Percentiles rank a stretch among this genome's conserved stretches.
These are phyloP conservation scores for Gobio gobio DNA, from an alignment of 2,113 vertebrate species.

Conservation along the genomic window DNA sequence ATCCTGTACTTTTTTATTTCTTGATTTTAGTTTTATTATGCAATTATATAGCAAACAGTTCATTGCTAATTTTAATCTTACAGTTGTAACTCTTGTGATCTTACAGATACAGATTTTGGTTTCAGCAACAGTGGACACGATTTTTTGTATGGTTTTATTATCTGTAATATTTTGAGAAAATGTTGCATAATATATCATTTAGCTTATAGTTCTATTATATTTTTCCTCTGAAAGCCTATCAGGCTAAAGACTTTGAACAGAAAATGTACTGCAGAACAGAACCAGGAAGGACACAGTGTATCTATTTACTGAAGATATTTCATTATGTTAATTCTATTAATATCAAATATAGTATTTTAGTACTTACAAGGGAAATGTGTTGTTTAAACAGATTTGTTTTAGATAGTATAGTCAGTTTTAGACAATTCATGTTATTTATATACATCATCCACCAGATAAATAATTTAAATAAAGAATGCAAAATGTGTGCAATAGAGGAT, in stretches of 20 bases:
- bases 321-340: not conserved
- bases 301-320: not conserved
- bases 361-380: not conserved
- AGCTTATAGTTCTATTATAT: not conserved
- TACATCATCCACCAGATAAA: too few species aligned
- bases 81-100: not conserved
- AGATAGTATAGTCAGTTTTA: too few species aligned
- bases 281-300: too few species aligned
- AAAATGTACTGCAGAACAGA: not conserved
- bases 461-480: too few species aligned
- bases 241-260: not conserved
- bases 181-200: not conserved
- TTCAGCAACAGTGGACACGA: too few species aligned
- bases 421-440: too few species aligned
- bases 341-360: not conserved
- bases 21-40: not conserved
- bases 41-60: not conserved
- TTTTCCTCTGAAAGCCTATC: not conserved
- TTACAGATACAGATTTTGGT: too few species aligned
- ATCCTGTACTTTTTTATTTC: too few species aligned
- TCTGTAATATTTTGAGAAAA: not conserved
- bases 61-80: not conserved
- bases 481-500: not conserved
- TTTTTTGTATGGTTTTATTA: not conserved
- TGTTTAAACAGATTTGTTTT: too few species aligned